These are phyloP conservation scores for Dasypus novemcinctus DNA, from an alignment of 2,113 vertebrate genomes.

Conservation along the genomic window DNA sequence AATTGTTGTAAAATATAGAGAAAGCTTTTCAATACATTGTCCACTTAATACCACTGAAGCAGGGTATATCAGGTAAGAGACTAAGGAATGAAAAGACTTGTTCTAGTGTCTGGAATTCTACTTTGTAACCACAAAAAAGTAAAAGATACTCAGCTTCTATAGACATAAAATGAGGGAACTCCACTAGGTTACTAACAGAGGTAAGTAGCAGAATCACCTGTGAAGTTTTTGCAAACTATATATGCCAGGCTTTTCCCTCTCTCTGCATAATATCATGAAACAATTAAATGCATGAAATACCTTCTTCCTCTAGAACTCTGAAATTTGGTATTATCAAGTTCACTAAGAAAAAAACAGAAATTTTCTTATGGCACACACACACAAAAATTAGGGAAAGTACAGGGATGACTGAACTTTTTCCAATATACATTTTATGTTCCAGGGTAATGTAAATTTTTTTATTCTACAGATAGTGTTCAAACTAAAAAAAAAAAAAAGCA, in stretches of 20 bases:
- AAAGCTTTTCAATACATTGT: background rate
- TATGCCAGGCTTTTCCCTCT: background rate
- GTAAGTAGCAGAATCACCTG: background rate
- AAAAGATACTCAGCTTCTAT: background rate
- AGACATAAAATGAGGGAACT: background rate
- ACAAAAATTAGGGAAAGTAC: background rate
- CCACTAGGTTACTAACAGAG: background rate
- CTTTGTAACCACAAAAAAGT: conserved; percentile 5
- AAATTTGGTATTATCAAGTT: background rate
- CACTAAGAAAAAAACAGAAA: background rate
- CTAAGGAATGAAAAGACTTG: background rate
- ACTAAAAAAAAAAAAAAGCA: background rate
- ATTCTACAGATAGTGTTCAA: background rate
- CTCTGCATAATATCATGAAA: background rate
- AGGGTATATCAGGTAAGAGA: background rate
- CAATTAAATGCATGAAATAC: background rate
- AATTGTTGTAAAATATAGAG: background rate
- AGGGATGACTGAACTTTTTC: background rate
- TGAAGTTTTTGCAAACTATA: background rate
- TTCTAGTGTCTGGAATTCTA: background rate
- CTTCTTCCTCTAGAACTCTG: background rate
- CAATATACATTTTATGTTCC: conserved; percentile 8
- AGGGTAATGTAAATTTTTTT: conserved; percentile 16
- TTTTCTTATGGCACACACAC: background rate
- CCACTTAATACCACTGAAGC: background rate